Conservation (phyloP, 2,888 invertebrate genomes). For the Cheilosia vulpina region DNA sequence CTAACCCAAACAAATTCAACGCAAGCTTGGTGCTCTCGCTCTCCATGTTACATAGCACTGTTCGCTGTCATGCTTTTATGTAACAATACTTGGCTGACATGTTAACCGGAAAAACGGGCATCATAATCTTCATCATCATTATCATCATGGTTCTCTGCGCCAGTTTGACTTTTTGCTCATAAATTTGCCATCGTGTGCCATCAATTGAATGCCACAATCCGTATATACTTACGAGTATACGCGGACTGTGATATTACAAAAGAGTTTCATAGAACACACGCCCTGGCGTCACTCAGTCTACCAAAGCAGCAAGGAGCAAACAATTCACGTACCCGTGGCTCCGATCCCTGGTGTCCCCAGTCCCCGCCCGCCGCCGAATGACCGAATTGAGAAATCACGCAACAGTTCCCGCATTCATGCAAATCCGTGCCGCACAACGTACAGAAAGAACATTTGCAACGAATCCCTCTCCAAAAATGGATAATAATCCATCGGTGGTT, state of each 20-base stretch:
- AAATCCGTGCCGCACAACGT: slow-evolving; percentile 48
- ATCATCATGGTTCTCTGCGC: slow-evolving; percentile 1
- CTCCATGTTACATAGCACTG: too few species aligned
- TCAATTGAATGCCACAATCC: slow-evolving; percentile 56
- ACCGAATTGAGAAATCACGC: slow-evolving; percentile 71
- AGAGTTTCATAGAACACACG: slow-evolving; percentile 35
- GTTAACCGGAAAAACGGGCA: background rate
- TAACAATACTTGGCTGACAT: background rate
- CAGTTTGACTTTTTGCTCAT: slow-evolving; percentile 35
- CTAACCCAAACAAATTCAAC: too few species aligned
- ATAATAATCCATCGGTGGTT: slow-evolving; percentile 46
- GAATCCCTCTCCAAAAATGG: slow-evolving; percentile 32
- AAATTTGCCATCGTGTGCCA: slow-evolving; percentile 56
- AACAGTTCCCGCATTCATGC: slow-evolving; percentile 64
- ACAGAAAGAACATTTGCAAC: slow-evolving; percentile 36
- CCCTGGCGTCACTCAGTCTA: slow-evolving; percentile 39
- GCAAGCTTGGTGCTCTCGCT: too few species aligned
- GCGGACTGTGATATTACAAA: slow-evolving; percentile 40
- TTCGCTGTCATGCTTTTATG: too few species aligned
- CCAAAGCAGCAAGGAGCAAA: slow-evolving; percentile 2
- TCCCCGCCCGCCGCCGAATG: slow-evolving; percentile 26
- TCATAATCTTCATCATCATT: slow-evolving; percentile 2
- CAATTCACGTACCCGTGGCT: slow-evolving; percentile 4
- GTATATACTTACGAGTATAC: background rate
- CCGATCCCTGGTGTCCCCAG: background rate